Percentiles rank a stretch among this genome's conserved stretches.
These are phyloP conservation scores for Leptinotarsa tumamoca DNA, from an alignment of 2,888 invertebrate species.

Conservation along the genomic window DNA sequence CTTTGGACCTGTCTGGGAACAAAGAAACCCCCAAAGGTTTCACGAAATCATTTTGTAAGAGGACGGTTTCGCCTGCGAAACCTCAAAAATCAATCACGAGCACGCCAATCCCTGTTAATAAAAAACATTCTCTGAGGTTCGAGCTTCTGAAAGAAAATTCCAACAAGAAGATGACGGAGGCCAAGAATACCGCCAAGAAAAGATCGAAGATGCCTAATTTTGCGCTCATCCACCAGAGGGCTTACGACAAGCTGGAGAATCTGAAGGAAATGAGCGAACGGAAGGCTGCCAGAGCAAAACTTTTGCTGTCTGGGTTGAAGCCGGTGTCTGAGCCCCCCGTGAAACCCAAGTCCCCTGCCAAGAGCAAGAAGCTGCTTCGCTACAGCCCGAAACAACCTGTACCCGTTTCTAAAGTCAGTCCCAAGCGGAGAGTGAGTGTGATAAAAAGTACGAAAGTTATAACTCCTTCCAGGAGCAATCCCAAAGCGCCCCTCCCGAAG, in stretches of 20 bases:
- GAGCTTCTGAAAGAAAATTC: conserved; percentile 10
- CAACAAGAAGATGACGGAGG: conserved; percentile 13
- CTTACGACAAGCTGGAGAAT: conserved; percentile 77
- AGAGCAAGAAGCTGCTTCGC: conserved; percentile 27
- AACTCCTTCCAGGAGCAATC: neutral
- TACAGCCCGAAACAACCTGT: conserved; percentile 25
- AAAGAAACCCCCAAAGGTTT: conserved; percentile 20
- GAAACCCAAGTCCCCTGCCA: conserved; percentile 26
- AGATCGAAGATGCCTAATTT: conserved; percentile 76
- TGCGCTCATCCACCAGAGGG: conserved; percentile 74
- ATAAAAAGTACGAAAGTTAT: neutral
- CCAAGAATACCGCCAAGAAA: conserved; percentile 21
- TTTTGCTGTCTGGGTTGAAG: conserved; percentile 61
- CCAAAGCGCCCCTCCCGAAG: neutral
- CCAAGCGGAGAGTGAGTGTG: conserved; percentile 1
- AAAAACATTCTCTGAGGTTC: conserved; percentile 3
- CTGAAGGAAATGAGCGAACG: conserved; percentile 72
- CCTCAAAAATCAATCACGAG: neutral
- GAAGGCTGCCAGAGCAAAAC: conserved; percentile 66
- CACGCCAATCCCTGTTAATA: conserved; percentile 6
- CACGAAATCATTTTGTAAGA: neutral
- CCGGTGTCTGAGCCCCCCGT: conserved; percentile 33
- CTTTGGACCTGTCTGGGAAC: neutral
- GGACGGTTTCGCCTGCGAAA: neutral
- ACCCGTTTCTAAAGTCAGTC: conserved; percentile 15